A percentile compares a stretch with the other conserved stretches of the same genome.
Evolutionary conservation across 2,888 invertebrate species (phyloP).

Genomic region (Netelia fuscicornis): DNA sequence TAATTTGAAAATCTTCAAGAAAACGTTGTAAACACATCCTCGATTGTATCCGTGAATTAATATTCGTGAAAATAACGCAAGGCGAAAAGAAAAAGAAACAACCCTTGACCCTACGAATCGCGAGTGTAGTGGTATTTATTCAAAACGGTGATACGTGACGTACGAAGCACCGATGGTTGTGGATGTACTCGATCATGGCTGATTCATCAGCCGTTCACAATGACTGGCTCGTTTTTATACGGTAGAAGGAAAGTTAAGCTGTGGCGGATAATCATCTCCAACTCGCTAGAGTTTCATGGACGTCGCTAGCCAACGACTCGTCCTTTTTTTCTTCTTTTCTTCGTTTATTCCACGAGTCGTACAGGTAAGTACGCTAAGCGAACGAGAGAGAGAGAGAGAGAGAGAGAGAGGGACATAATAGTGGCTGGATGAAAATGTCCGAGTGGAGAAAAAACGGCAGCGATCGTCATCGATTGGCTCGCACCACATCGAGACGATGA

Average conservation of each 20-base stretch:
- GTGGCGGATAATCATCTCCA: slow-evolving; percentile 44
- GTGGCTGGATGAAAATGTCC: slow-evolving; percentile 31
- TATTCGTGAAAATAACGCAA: neutral
- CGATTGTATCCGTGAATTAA: too few relatives aligned
- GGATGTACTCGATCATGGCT: slow-evolving; percentile 25
- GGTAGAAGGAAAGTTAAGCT: slow-evolving; percentile 50
- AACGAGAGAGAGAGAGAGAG: neutral
- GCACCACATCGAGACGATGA: slow-evolving; percentile 67
- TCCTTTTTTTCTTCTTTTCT: slow-evolving; percentile 9
- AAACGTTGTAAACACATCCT: too few relatives aligned
- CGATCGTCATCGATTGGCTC: slow-evolving; percentile 49
- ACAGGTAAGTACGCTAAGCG: neutral
- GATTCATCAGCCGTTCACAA: slow-evolving; percentile 55
- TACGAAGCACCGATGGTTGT: neutral
- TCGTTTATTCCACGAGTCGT: neutral
- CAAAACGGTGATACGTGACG: neutral
- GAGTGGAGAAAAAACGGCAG: slow-evolving; percentile 22
- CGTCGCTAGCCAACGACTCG: slow-evolving; percentile 14
- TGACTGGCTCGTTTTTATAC: slow-evolving; percentile 57
- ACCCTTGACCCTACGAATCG: neutral
- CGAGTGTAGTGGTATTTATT: neutral
- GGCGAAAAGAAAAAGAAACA: neutral
- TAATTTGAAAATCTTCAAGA: neutral
- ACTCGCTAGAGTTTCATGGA: slow-evolving; percentile 48
- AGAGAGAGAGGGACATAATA: neutral